phyloP scores from a whole-genome alignment of 1,140 invertebrate genomes.

The Oreohelix idahoensis region DNA sequence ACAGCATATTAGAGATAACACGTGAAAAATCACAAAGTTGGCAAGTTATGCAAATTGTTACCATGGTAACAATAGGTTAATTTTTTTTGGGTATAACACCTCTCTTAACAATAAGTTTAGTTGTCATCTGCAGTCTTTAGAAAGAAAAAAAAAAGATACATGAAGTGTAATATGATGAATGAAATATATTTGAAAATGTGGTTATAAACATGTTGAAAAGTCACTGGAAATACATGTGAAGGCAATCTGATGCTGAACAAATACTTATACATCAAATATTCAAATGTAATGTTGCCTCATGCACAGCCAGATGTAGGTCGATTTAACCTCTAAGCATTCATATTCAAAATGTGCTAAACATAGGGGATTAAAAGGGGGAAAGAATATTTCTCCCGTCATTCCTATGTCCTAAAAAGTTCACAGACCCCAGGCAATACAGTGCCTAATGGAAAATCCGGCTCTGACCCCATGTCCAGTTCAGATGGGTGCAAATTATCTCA shows the following conservation, averaged over 20 bases:
- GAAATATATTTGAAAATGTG: neutral
- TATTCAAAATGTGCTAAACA: too few species aligned
- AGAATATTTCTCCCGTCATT: too few species aligned
- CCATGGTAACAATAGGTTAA: conserved; percentile 3
- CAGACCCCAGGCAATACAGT: too few species aligned
- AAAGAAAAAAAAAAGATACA: neutral
- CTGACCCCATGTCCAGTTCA: too few species aligned
- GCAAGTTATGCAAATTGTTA: conserved; percentile 27
- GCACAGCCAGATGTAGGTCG: too few species aligned
- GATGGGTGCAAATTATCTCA: too few species aligned
- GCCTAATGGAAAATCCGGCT: too few species aligned
- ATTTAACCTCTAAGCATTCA: too few species aligned
- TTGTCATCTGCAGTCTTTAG: neutral
- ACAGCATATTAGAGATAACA: conserved; percentile 13
- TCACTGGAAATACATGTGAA: neutral
- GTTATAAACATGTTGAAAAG: neutral
- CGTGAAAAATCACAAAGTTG: conserved; percentile 13
- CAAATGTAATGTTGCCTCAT: too few species aligned
- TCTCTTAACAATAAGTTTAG: neutral
- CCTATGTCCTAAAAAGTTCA: too few species aligned
- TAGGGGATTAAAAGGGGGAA: too few species aligned
- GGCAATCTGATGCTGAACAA: neutral
- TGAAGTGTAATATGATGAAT: neutral
- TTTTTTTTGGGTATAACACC: neutral
- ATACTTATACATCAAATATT: neutral